Evolutionary conservation across 2,888 invertebrate species (phyloP).

Genomic region (Prosapia bicincta): DNA sequence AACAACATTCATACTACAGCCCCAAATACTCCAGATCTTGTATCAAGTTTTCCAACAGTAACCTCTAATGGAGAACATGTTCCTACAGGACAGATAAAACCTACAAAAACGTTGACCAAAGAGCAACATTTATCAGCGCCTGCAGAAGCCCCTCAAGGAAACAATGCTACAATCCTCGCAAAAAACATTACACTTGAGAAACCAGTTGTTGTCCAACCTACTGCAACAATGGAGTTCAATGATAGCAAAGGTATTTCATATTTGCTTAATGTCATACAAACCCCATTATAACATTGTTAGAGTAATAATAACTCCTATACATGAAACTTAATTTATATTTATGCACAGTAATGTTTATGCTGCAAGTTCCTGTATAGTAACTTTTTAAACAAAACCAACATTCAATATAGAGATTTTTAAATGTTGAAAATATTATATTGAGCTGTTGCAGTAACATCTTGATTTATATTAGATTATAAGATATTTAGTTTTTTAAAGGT

Average conservation of each 20-base stretch:
- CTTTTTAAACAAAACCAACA: too few species aligned
- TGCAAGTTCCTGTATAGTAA: too few species aligned
- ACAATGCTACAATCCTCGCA: constrained; percentile 9
- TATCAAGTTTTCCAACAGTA: background rate
- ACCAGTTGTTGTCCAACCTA: background rate
- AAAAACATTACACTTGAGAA: background rate
- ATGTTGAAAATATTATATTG: too few species aligned
- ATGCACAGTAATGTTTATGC: too few species aligned
- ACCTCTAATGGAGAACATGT: background rate
- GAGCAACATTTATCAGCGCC: constrained; percentile 38
- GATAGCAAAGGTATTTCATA: background rate
- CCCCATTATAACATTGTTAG: too few species aligned
- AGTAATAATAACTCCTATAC: too few species aligned
- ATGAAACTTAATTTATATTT: too few species aligned
- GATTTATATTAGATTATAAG: too few species aligned
- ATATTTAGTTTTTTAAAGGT: too few species aligned
- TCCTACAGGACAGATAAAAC: constrained; percentile 44
- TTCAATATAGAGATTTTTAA: too few species aligned
- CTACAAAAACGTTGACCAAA: constrained; percentile 46
- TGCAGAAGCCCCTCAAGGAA: background rate
- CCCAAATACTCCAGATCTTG: background rate
- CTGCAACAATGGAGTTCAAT: background rate
- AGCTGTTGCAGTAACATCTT: too few species aligned
- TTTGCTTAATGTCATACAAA: too few species aligned
- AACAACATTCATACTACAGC: background rate